phyloP scores from a whole-genome alignment of 2,113 vertebrate species.

The Sciurus niger region DNA sequence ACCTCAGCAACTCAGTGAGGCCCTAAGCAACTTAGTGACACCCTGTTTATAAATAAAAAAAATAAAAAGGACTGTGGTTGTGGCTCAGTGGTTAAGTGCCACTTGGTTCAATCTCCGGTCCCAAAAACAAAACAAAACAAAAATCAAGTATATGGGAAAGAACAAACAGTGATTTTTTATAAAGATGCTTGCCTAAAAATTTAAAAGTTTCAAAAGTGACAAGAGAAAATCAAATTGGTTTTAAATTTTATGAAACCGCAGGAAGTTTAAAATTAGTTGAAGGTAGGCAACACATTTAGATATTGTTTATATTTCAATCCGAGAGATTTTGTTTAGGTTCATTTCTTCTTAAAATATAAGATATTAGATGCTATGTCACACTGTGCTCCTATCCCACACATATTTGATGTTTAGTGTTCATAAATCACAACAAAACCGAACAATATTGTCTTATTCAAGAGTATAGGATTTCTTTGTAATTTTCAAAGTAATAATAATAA shows the following conservation, averaged over 20 bases:
- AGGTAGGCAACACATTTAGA: neutral
- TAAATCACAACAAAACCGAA: neutral
- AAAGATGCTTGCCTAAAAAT: neutral
- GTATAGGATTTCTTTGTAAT: neutral
- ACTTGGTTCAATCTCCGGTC: too few species aligned
- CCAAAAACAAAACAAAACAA: too few species aligned
- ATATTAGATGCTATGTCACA: neutral
- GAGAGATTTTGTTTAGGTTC: neutral
- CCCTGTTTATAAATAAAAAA: too few species aligned
- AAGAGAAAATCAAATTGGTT: neutral
- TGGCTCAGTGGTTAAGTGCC: too few species aligned
- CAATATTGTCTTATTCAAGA: neutral
- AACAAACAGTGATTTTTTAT: neutral
- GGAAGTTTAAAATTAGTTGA: slow-evolving; percentile 24
- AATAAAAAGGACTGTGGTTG: too few species aligned
- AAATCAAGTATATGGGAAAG: neutral
- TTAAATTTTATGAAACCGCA: neutral
- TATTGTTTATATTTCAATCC: neutral
- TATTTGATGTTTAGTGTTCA: neutral
- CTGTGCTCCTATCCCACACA: neutral
- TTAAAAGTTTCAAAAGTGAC: neutral
- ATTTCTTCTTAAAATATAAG: slow-evolving; percentile 1
- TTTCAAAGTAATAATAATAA: slow-evolving; percentile 6
- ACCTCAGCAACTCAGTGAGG: too few species aligned
- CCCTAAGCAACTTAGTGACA: too few species aligned